Conservation (phyloP, 2,113 vertebrate species). For the Etia nguti region DNA sequence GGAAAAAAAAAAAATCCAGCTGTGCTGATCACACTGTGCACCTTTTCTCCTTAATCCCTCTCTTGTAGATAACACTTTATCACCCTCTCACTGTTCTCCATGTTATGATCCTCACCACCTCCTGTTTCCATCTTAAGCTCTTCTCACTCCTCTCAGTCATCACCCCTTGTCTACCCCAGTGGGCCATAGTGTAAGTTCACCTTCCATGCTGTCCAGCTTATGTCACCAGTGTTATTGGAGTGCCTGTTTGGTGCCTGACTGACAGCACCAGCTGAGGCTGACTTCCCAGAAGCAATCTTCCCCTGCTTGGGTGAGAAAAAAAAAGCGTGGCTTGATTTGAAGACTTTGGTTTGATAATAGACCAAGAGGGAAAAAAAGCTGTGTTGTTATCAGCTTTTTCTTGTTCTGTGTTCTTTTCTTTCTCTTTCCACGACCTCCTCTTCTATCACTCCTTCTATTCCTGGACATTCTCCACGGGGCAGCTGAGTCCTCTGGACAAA, state of each 20-base stretch:
- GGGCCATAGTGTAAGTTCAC: neutral
- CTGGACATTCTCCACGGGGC: conserved; percentile 77
- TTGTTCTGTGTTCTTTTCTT: neutral
- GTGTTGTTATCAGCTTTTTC: neutral
- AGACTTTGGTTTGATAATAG: neutral
- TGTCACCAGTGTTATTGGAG: conserved; percentile 25
- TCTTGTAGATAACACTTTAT: neutral
- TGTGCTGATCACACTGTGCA: neutral
- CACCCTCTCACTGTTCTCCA: neutral
- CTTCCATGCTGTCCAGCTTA: neutral
- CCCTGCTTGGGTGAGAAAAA: neutral
- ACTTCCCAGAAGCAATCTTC: neutral
- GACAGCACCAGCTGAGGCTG: conserved; percentile 62
- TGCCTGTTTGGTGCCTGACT: conserved; percentile 24
- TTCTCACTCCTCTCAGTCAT: conserved; percentile 1
- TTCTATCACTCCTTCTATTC: conserved; percentile 67
- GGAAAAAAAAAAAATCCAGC: neutral
- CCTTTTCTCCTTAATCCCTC: neutral
- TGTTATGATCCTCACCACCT: neutral
- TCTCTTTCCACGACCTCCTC: neutral
- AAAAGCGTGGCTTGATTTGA: neutral
- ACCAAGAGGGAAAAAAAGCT: neutral
- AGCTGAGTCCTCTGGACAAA: conserved; percentile 36
- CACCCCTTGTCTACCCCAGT: neutral
- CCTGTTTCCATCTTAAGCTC: neutral